phyloP scores from a whole-genome alignment of 1,140 invertebrate species.

The Drosophila truncata region DNA sequence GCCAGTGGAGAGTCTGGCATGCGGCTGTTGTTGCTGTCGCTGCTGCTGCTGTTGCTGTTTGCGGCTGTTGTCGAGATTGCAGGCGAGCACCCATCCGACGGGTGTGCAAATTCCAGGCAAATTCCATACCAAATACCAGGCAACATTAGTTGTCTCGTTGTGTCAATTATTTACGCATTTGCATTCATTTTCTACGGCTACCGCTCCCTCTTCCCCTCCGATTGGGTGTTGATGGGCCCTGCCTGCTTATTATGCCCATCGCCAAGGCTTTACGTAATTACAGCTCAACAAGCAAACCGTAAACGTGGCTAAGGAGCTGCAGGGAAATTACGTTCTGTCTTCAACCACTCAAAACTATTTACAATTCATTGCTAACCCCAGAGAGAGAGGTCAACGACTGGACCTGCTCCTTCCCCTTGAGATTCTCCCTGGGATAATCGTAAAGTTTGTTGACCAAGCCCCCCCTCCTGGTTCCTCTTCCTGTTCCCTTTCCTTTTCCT shows the following conservation, averaged over 20 bases:
- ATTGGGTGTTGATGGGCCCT: conserved; percentile 5
- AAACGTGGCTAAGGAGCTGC: conserved; percentile 15
- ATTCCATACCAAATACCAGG: conserved; percentile 47
- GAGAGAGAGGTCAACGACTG: conserved; percentile 45
- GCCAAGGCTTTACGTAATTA: conserved; percentile 57
- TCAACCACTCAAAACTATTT: conserved; percentile 18
- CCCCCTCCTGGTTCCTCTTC: background rate
- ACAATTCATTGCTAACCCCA: background rate
- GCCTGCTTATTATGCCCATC: conserved; percentile 18
- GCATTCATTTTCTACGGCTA: conserved; percentile 46
- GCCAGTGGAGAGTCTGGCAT: conserved; percentile 14
- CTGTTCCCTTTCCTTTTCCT: background rate
- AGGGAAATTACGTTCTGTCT: too few relatives aligned
- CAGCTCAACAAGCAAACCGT: conserved; percentile 20
- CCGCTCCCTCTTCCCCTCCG: background rate
- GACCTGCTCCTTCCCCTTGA: background rate
- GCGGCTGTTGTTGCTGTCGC: conserved; percentile 32
- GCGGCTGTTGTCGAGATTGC: conserved; percentile 24
- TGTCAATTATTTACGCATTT: conserved; percentile 67
- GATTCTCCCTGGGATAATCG: conserved; percentile 20
- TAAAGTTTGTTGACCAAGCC: conserved; percentile 49
- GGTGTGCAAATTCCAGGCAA: conserved; percentile 19
- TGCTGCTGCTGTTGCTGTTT: conserved; percentile 34
- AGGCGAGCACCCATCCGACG: conserved; percentile 2
- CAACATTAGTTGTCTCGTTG: conserved; percentile 41